Conservation (phyloP, 2,797 vertebrate species). For the Myotis myotis region DNA sequence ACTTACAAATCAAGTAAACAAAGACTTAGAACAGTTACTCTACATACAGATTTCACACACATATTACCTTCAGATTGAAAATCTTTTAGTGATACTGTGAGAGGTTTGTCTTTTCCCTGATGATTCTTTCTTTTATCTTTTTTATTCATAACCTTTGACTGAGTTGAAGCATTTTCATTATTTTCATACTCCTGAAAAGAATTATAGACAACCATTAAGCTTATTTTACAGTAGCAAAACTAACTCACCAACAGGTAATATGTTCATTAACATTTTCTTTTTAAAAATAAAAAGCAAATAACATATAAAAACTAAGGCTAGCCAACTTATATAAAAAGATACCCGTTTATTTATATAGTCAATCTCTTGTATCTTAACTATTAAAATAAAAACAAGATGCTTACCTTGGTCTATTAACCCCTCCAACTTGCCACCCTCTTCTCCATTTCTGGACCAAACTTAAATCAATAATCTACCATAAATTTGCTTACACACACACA, state of each 20-base stretch:
- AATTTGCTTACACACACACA: background rate
- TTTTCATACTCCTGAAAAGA: constrained; percentile 84
- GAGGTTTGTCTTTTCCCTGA: constrained; percentile 94
- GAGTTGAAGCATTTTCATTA: constrained; percentile 87
- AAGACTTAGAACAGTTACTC: background rate
- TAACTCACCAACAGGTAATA: constrained; percentile 27
- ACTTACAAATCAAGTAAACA: constrained; percentile 28
- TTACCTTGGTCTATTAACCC: background rate
- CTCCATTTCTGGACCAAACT: constrained; percentile 40
- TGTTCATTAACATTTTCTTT: constrained; percentile 48
- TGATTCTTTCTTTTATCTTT: constrained; percentile 95
- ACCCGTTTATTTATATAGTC: background rate
- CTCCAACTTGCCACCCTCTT: background rate
- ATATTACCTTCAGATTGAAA: constrained; percentile 92
- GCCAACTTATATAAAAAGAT: background rate
- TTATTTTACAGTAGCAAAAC: constrained; percentile 59
- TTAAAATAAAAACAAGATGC: constrained; percentile 42
- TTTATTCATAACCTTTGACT: constrained; percentile 89
- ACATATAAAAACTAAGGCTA: constrained; percentile 39
- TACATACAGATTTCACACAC: constrained; percentile 66
- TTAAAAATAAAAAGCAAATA: constrained; percentile 31
- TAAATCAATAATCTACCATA: constrained; percentile 13
- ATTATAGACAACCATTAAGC: constrained; percentile 68
- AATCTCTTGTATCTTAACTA: constrained; percentile 32
- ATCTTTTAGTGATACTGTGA: constrained; percentile 94